Conservation (phyloP, 2,113 vertebrate species). For the Paramormyrops kingsleyae region DNA sequence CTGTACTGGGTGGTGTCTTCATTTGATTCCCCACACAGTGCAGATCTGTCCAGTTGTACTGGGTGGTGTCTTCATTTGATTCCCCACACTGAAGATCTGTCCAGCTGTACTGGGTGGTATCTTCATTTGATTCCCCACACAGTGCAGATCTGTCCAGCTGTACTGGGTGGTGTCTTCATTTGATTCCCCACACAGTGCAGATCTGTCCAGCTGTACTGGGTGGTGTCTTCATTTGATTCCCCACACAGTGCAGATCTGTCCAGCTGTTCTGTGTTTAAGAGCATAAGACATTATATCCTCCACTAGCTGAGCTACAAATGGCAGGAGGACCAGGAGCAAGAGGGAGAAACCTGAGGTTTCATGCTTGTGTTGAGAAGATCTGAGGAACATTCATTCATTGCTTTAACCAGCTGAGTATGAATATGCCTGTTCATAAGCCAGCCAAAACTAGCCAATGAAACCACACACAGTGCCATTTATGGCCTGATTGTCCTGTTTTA, state of each 20-base stretch:
- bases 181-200: too few relatives aligned
- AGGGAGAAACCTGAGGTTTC: background rate
- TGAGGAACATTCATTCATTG: background rate
- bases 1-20: too few relatives aligned
- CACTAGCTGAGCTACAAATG: background rate
- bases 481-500: background rate
- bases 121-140: too few relatives aligned
- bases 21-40: too few relatives aligned
- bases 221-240: background rate
- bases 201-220: background rate
- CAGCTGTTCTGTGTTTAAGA: background rate
- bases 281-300: background rate
- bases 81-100: too few relatives aligned
- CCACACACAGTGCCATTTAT: background rate
- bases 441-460: background rate
- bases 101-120: too few relatives aligned
- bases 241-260: background rate
- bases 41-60: too few relatives aligned
- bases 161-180: too few relatives aligned
- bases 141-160: too few relatives aligned
- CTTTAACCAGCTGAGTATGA: background rate
- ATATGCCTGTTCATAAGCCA: background rate
- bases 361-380: background rate
- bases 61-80: too few relatives aligned
- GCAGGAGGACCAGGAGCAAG: background rate